Evolutionary conservation across 2,888 invertebrate genomes (phyloP), one percentile per base, ranked within the genome.

Genomic region (Metalampra italica): DNA sequence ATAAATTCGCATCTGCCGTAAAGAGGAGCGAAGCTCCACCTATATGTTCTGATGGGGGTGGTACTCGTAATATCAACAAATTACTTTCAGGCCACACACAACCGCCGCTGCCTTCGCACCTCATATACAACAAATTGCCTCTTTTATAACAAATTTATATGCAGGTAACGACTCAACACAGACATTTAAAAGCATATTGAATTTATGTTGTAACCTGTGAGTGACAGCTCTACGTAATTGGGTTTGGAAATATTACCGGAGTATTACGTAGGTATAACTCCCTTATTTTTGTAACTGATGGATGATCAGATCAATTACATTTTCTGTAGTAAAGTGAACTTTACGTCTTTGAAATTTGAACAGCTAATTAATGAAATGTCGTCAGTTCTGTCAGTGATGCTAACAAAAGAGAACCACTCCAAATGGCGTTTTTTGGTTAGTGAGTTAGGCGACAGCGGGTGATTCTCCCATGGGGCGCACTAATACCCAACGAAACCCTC

Each of bases 401-500:
- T 52, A 57, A 59, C 64, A 55, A 72, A 70, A 65, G 56, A 62
- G 60, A 56, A 55, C 56, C 59, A 54, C 56, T 57, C 54, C 46
- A 57, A 64, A 59, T 60, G 58, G 54, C 54, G 55, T 46, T 54
- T 57, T 64, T 65, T 57, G 60, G 52, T 15, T n/a, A 9, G 32
- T 39, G 39, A 39, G 36, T 29, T 48, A 51, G 56, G 60, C 54
- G 59, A 62, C 59, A 62, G 56, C 55, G 66, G 70, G 63, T 53
- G 49, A 47, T 60, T 52, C 62, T 73, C 77, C 74, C 75, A 64
- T 59, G 75, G 77, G 78, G 65, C 55, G 64, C 53, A 60, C 61
- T 75, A 75, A 71, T 71, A 64, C 59, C 57, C 59, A 54, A 62
- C 60, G 60, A 67, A 71, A 60, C 63, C 54, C 59, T n/a, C n/a